Evolutionary conservation across 2,113 vertebrate genomes (phyloP), one percentile per base, ranked within the genome.

Genomic region (Murina feae): DNA sequence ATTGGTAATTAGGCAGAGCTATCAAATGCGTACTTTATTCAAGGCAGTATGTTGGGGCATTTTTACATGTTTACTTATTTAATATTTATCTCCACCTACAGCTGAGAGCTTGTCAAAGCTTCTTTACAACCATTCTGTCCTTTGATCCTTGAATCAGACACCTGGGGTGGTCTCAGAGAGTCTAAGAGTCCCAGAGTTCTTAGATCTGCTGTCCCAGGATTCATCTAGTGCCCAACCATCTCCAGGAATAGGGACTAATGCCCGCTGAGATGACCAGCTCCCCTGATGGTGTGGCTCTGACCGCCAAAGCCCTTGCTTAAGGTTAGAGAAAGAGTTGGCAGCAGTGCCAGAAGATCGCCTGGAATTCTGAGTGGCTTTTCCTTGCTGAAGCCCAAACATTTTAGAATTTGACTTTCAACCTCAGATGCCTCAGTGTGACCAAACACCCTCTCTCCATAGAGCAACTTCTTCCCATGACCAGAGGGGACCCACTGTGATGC

Each of bases 21-120:
- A 25, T 13, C 9, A 18, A 74, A 51, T 20, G 25, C 20, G 16
- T 78, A 37, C 20, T 74, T 13, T 66, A n/a, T 91, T 53, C 11
- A 58, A 42, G 69, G 69, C 7, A 30, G 13, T 17, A 11, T 37
- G 2, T 37, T 20, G 44, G 32, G 30, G 18, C 58, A 9, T 66
- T 88, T 82, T 37, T n/a, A 74, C 86, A 83, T 80, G 55, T 12
- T 86, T 17, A 32, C 49, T 80, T 66, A 63, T 51, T 63, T 68
- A 92, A 69, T 82, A 79, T 72, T 81, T 75, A 49, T 88, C 82
- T 23, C 80, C 12, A 80, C n/a, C n/a, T 93, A 18, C 37, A 6
- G 30, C 65, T 53, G 80, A 93, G 39, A 65, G 32, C 6, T 85
- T 90, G 25, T 37, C 39, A 63, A 90, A 92, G 23, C 37, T 32